Conservation (phyloP, 2,113 vertebrate species). For the Mobula birostris region DNA sequence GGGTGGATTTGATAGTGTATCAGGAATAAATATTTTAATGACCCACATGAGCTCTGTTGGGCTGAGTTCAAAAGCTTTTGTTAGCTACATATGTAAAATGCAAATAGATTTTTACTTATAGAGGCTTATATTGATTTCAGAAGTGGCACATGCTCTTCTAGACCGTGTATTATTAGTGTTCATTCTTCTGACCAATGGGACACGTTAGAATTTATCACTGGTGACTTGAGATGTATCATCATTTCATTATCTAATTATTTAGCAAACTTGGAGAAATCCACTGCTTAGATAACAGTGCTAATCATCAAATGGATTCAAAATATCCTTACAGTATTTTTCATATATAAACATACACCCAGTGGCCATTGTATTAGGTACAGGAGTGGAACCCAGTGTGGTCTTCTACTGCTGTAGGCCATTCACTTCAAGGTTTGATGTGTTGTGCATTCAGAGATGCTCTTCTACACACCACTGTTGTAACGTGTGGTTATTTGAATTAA, state of each 20-base stretch:
- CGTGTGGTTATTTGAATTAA: no score
- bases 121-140: slow-evolving; percentile 42
- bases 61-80: slow-evolving; percentile 45
- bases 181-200: slow-evolving; percentile 50
- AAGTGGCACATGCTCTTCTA: slow-evolving; percentile 41
- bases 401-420: no score
- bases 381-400: no score
- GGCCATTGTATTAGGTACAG: no score
- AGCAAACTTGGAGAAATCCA: not conserved
- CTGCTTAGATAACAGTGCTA: not conserved
- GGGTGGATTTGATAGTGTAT: not conserved
- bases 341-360: not conserved
- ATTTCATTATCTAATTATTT: not conserved
- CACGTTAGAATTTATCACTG: not conserved
- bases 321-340: not conserved
- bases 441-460: no score
- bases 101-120: not conserved
- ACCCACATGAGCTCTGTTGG: not conserved
- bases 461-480: no score
- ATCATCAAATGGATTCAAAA: not conserved
- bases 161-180: slow-evolving; percentile 43
- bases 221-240: not conserved
- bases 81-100: slow-evolving; percentile 48
- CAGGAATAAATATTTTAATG: not conserved
- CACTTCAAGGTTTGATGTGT: no score